Percentiles rank a stretch among this genome's conserved stretches.
Conservation (phyloP, 1,140 invertebrate genomes). For the Eupristina koningsbergeri region DNA sequence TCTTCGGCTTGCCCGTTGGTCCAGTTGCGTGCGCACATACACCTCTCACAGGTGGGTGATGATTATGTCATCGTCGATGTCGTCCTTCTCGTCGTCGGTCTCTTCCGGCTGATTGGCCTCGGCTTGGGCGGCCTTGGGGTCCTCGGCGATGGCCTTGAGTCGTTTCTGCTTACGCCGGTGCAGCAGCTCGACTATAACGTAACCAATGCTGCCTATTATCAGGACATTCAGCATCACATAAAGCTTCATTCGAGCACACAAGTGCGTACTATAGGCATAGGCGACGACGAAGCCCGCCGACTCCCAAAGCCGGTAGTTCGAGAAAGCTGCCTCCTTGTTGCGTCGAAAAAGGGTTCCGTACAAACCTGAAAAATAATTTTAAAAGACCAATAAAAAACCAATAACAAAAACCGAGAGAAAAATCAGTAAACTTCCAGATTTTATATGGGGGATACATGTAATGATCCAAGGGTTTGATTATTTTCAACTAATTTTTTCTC, state of each 20-base stretch:
- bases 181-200: slow-evolving; percentile 86
- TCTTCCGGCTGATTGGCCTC: slow-evolving; percentile 77
- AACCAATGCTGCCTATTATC: slow-evolving; percentile 84
- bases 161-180: slow-evolving; percentile 85
- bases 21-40: neutral
- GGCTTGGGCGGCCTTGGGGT: slow-evolving; percentile 78
- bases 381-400: no score
- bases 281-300: slow-evolving; percentile 93
- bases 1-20: neutral
- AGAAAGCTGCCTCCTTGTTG: slow-evolving; percentile 96
- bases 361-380: slow-evolving; percentile 79
- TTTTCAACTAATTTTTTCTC: no score
- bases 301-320: slow-evolving; percentile 96
- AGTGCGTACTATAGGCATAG: slow-evolving; percentile 89
- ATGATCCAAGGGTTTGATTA: no score
- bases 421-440: no score
- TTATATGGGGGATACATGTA: no score
- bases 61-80: slow-evolving; percentile 88
- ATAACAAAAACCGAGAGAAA: no score
- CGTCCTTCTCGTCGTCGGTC: slow-evolving; percentile 86
- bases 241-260: slow-evolving; percentile 92
- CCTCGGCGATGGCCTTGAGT: slow-evolving; percentile 76
- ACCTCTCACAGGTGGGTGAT: slow-evolving; percentile 81
- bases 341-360: slow-evolving; percentile 93
- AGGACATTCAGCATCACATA: slow-evolving; percentile 89